Evolutionary conservation across 2,888 invertebrate genomes (phyloP), one percentile per base, ranked within the genome.

Genomic region (Philopedon plagiatum): DNA sequence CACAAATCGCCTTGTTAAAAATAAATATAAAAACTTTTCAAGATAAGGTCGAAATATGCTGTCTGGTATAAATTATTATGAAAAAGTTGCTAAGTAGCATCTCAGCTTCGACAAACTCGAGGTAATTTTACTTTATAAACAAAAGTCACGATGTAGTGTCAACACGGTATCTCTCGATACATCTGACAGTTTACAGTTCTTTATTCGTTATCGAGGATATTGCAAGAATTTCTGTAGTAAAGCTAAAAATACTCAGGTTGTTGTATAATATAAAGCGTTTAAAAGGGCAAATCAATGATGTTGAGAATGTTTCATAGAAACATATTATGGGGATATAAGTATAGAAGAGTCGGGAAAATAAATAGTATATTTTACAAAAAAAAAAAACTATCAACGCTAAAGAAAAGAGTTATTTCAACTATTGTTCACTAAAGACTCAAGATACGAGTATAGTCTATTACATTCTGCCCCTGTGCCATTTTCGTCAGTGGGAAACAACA

Each of bases 121-220:
- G 57, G 65, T 73, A 73, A 73, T 73, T 73, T 73, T 73, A 73
- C 67, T 72, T 72, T 72, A 67, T 65, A 71, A 62, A 57, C 9
- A 32, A 39, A 34, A 68, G 69, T 73, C 73, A 73, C 73, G 73
- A 69, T 69, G 73, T 69, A 60, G 73, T 73, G 73, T 73, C 73
- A 69, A 58, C 69, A 13, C 58, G 18, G 21, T 73, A 73, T 73
- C 73, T 64, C 37, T 8, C 51, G 73, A 73, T 69, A 73, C 46
- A 73, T 73, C 73, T 61, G 73, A 73, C 73, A 65, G 64, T 26
- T 64, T 57, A 57, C 58, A 51, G 60, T 61, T 37, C 54, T 60
- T 61, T 54, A 64, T 54, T 64, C 39, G 37, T 37, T 64, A 64
- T 61, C 61, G 46, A 26, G n/a, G 26, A 49, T 49, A 26, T 26